A percentile compares a stretch with the other conserved stretches of the same genome.
phyloP scores from a whole-genome alignment of 2,888 invertebrate species.

The Mantis religiosa region DNA sequence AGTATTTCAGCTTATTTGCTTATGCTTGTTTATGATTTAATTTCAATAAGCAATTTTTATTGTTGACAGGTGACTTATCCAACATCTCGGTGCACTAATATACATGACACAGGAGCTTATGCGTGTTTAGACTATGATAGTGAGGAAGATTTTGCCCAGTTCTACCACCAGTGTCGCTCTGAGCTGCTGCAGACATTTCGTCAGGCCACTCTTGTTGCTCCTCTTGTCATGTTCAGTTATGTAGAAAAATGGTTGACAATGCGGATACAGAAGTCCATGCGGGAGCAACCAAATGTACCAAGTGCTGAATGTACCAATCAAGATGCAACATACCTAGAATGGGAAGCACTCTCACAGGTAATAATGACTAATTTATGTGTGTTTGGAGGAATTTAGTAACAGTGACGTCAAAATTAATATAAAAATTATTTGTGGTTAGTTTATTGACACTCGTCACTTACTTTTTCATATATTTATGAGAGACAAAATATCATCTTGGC shows the following conservation, averaged over 20 bases:
- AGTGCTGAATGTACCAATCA: conserved; percentile 45
- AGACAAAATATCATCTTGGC: too few relatives aligned
- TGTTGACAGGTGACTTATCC: conserved; percentile 56
- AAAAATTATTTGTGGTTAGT: too few relatives aligned
- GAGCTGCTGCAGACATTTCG: conserved; percentile 75
- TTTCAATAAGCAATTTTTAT: neutral
- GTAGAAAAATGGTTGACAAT: conserved; percentile 78
- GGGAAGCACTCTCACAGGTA: conserved; percentile 69
- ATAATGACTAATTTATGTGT: neutral
- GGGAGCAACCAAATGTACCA: conserved; percentile 38
- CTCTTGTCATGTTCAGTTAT: conserved; percentile 76
- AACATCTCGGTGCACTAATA: conserved; percentile 45
- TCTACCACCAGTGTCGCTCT: conserved; percentile 74
- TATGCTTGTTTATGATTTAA: neutral
- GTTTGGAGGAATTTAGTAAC: too few relatives aligned
- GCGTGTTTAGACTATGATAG: conserved; percentile 83
- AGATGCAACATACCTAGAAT: conserved; percentile 65
- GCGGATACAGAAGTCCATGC: conserved; percentile 63
- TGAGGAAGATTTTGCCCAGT: conserved; percentile 85
- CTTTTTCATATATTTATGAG: too few relatives aligned
- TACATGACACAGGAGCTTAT: conserved; percentile 58
- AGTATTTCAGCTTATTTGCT: neutral
- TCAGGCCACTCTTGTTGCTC: conserved; percentile 74
- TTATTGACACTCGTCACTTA: too few relatives aligned
- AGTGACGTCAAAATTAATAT: too few relatives aligned